Evolutionary conservation across 2,888 invertebrate genomes (phyloP).

Genomic region (Meghimatium bilineatum): DNA sequence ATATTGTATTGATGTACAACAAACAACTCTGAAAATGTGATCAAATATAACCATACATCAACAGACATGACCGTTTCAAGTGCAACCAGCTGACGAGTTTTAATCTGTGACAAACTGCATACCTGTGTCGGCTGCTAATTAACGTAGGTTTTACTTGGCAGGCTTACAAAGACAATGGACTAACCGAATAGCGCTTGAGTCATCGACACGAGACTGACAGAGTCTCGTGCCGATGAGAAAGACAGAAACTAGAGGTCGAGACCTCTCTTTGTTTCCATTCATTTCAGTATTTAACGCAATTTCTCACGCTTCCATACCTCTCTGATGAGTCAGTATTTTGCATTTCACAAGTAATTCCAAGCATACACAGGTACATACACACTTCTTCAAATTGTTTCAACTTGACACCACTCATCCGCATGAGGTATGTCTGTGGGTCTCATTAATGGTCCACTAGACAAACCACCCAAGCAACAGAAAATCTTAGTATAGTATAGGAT

Average conservation of each 20-base stretch:
- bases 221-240: too few species aligned
- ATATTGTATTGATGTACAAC: too few species aligned
- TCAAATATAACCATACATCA: too few species aligned
- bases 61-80: not conserved
- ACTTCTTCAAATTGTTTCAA: too few species aligned
- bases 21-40: too few species aligned
- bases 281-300: not conserved
- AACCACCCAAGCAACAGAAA: too few species aligned
- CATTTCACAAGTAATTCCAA: too few species aligned
- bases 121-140: not conserved
- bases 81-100: not conserved
- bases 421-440: too few species aligned
- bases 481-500: too few species aligned
- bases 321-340: not conserved
- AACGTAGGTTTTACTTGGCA: not conserved
- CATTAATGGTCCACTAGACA: too few species aligned
- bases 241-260: not conserved
- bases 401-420: too few species aligned
- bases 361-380: too few species aligned
- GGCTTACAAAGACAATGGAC: not conserved
- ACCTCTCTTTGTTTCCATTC: not conserved
- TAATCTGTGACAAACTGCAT: not conserved
- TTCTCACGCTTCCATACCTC: not conserved
- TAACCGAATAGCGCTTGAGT: not conserved
- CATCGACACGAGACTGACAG: not conserved